phyloP scores from a whole-genome alignment of 2,113 vertebrate genomes.

The Aphelocoma coerulescens region DNA sequence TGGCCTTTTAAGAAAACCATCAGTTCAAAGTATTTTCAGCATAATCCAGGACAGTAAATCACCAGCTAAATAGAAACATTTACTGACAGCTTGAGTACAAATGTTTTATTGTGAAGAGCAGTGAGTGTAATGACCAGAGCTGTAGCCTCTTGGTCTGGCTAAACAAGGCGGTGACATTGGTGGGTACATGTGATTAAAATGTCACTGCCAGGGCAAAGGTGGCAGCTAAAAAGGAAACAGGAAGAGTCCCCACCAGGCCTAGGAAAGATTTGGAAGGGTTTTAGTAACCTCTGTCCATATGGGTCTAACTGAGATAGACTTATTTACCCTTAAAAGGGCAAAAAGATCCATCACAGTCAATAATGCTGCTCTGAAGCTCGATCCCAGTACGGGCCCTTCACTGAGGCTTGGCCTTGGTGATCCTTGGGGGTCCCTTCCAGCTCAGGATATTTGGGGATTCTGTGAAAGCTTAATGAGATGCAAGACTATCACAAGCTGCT shows the following conservation, averaged over 20 bases:
- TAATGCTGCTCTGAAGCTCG: background rate
- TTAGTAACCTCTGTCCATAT: background rate
- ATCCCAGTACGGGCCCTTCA: background rate
- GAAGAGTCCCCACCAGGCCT: background rate
- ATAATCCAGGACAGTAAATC: slow-evolving; percentile 59
- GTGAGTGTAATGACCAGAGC: background rate
- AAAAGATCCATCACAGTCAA: background rate
- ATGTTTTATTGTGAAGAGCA: slow-evolving; percentile 31
- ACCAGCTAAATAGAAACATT: slow-evolving; percentile 38
- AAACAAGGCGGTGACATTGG: background rate
- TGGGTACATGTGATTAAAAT: slow-evolving; percentile 44
- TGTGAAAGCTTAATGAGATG: background rate
- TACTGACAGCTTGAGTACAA: slow-evolving; percentile 51
- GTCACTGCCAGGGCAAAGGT: slow-evolving; percentile 1
- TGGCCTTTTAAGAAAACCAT: slow-evolving; percentile 49
- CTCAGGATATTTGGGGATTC: background rate
- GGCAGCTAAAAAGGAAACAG: slow-evolving; percentile 25
- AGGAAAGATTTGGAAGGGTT: background rate
- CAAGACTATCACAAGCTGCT: background rate
- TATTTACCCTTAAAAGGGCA: background rate
- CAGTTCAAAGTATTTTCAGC: slow-evolving; percentile 61
- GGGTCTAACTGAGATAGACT: background rate
- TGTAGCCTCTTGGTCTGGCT: slow-evolving; percentile 31
- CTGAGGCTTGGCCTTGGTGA: background rate
- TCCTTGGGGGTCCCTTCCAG: background rate